Conservation (phyloP, 2,888 invertebrate genomes). For the Notodonta ziczac region DNA sequence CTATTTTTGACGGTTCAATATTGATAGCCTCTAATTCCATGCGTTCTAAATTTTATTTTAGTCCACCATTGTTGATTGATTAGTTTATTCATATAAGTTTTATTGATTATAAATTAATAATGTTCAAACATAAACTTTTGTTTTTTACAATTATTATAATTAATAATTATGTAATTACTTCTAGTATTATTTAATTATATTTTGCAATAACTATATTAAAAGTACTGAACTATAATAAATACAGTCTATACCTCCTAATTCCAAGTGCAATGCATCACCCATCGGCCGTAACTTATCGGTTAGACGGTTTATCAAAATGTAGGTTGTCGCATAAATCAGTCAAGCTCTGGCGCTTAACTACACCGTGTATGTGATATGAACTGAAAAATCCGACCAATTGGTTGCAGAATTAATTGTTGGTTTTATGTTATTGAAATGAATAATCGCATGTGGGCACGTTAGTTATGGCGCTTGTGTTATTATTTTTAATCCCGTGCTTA, state of each 20-base stretch:
- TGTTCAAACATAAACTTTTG: too few species aligned
- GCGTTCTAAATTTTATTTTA: neutral
- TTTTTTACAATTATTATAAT: too few species aligned
- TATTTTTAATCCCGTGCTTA: neutral
- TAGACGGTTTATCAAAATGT: neutral
- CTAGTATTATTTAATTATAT: too few species aligned
- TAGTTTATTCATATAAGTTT: too few species aligned
- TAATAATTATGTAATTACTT: too few species aligned
- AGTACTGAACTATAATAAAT: too few species aligned
- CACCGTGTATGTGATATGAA: neutral
- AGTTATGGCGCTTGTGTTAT: neutral
- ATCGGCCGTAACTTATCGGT: neutral
- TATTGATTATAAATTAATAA: too few species aligned
- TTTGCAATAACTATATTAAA: too few species aligned
- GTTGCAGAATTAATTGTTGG: neutral
- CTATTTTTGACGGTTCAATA: neutral
- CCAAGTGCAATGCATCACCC: too few species aligned
- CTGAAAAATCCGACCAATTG: neutral
- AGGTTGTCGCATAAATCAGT: conserved; percentile 1
- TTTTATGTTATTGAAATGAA: neutral
- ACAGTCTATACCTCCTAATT: too few species aligned
- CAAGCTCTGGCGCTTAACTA: neutral
- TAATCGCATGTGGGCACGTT: neutral
- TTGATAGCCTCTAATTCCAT: neutral
- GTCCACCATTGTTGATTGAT: too few species aligned